These are phyloP conservation scores for Erannis defoliaria DNA, from an alignment of 2,888 invertebrate species.

Conservation along the genomic window DNA sequence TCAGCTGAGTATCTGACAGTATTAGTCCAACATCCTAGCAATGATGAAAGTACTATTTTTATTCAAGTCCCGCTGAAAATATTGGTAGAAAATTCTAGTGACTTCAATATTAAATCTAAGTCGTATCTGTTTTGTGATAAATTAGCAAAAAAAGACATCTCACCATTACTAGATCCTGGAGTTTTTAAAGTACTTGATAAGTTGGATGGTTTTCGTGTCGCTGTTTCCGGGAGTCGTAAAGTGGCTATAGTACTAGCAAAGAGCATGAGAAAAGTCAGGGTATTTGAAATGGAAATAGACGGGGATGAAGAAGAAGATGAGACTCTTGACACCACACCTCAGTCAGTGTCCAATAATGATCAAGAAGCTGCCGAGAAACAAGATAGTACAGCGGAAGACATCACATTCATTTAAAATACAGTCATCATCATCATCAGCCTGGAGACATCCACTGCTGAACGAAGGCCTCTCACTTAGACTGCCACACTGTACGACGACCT, in stretches of 20 bases:
- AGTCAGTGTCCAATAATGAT: slow-evolving; percentile 67
- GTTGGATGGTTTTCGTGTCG: slow-evolving; percentile 89
- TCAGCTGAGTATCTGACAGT: slow-evolving; percentile 90
- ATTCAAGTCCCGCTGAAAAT: slow-evolving; percentile 81
- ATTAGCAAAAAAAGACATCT: slow-evolving; percentile 82
- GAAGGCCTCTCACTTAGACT: no score
- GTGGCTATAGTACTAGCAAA: slow-evolving; percentile 95
- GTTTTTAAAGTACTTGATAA: slow-evolving; percentile 88
- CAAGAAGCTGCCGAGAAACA: slow-evolving; percentile 62
- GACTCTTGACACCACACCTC: slow-evolving; percentile 77
- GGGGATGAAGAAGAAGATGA: slow-evolving; percentile 95
- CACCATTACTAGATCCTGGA: slow-evolving; percentile 81
- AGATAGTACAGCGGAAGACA: slow-evolving; percentile 54
- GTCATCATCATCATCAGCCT: no score
- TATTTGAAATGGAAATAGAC: slow-evolving; percentile 97
- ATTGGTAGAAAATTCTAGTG: slow-evolving; percentile 75
- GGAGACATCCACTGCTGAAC: no score
- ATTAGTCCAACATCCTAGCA: slow-evolving; percentile 86
- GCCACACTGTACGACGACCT: no score
- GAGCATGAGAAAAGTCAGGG: slow-evolving; percentile 91
- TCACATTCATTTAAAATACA: slow-evolving; percentile 49
- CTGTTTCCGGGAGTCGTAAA: slow-evolving; percentile 94
- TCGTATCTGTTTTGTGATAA: slow-evolving; percentile 76
- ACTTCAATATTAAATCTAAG: slow-evolving; percentile 72
- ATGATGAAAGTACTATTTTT: slow-evolving; percentile 77